A percentile compares a stretch with the other conserved stretches of the same genome.
Conservation (phyloP, 2,113 vertebrate species). For the Pycnonotus jocosus region DNA sequence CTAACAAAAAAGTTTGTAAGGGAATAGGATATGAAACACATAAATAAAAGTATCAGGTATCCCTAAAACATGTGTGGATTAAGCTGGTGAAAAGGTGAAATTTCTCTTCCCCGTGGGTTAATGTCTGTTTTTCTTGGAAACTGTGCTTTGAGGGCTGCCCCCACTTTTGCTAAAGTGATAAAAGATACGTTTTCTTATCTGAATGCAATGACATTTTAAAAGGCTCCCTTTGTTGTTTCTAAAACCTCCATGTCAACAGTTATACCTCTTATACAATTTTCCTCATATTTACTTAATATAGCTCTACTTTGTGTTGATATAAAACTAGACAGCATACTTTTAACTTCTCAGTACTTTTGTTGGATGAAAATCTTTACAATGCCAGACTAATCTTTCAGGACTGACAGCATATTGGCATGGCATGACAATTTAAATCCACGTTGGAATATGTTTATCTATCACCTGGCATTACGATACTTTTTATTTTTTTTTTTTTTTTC, state of each 20-base stretch:
- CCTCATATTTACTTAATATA: slow-evolving; percentile 70
- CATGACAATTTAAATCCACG: slow-evolving; percentile 72
- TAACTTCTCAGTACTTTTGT: slow-evolving; percentile 69
- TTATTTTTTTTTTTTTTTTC: slow-evolving; percentile 51
- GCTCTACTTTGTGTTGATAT: slow-evolving; percentile 65
- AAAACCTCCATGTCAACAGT: slow-evolving; percentile 73
- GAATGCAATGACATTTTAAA: slow-evolving; percentile 78
- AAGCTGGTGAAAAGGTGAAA: slow-evolving; percentile 74
- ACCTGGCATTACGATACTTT: slow-evolving; percentile 62
- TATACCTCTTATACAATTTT: slow-evolving; percentile 66
- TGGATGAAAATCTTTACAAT: slow-evolving; percentile 71
- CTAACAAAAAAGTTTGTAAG: slow-evolving; percentile 58
- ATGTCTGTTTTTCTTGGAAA: slow-evolving; percentile 72
- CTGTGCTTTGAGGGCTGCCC: slow-evolving; percentile 40
- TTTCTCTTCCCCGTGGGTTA: slow-evolving; percentile 68
- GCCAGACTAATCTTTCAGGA: slow-evolving; percentile 73
- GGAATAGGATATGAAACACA: slow-evolving; percentile 62
- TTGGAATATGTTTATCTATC: slow-evolving; percentile 71
- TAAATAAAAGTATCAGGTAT: slow-evolving; percentile 72
- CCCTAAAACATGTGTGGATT: slow-evolving; percentile 71
- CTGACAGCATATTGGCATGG: slow-evolving; percentile 63
- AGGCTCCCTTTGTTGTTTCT: slow-evolving; percentile 74
- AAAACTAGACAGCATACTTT: slow-evolving; percentile 69
- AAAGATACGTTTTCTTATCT: slow-evolving; percentile 73
- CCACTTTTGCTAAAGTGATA: slow-evolving; percentile 65